Base-by-base conservation (phyloP, 2,888 invertebrate species). In the Pammene fasciana region DNA sequence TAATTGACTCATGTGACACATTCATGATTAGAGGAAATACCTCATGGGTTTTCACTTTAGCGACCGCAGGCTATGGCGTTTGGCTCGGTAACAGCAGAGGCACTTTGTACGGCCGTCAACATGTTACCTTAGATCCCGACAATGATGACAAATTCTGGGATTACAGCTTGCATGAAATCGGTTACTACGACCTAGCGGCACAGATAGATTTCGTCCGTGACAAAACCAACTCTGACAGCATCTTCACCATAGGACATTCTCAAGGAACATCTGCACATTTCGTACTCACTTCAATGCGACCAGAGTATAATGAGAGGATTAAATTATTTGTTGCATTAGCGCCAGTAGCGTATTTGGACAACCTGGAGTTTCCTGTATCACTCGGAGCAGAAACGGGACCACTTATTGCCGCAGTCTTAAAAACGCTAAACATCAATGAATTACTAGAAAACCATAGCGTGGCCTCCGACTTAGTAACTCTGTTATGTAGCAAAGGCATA, bases 161-260 rank as follows among this genome's bases (percentile, higher is more conserved):
- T 36, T 94, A 88, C 77, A 94, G 95, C 45, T 95, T 94, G 87
- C 95, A 96, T 79, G 95, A 97, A 81, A 95, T 95, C 82, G 96
- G 95, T 0, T 78, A 88, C 59, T 79, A 80, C 45, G 73, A 72
- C 0, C 77, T 84, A 5, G 73, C 97, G 8, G 94, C 95, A 0
- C 94, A 94, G 81, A 93, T 89, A 7, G 87, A 90, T 73, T 83
- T 83, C 62, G 77, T 90, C 13, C 71, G 87, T 1, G 64, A 74
- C 0, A 61, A 71, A 6, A 95, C 95, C 0, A 90, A 92, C 1
- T 86, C 92, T 48, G 74, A 90, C 0, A 87, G 94, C 68, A 73
- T 97, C 0, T 94, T 93, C 75, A 96, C 95, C 79, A 85, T 95
- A 8, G 97, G 96, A 1, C 96, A 96, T 80, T 96, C 96, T 8